Evolutionary conservation across 1,140 invertebrate species (phyloP).

Genomic region (Pteromalus puparum): DNA sequence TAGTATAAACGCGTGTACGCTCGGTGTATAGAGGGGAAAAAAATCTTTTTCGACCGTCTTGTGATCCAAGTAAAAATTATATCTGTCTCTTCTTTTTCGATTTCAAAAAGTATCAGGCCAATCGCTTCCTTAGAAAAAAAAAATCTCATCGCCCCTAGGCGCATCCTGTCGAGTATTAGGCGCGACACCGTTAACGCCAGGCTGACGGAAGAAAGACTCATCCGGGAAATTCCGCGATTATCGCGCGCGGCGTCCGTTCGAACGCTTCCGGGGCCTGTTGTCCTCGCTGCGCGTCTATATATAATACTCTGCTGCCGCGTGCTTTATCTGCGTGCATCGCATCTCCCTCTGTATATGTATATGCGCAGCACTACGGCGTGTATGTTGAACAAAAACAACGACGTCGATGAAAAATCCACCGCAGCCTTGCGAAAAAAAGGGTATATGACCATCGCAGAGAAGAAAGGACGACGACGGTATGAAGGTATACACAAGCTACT

Average conservation of each 20-base stretch:
- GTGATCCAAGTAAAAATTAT: too few species aligned
- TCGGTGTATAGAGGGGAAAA: too few species aligned
- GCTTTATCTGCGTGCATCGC: slow-evolving; percentile 37
- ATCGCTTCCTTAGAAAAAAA: too few species aligned
- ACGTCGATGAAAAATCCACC: neutral
- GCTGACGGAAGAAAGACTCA: too few species aligned
- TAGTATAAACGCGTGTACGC: too few species aligned
- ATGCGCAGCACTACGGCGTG: neutral
- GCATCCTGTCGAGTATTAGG: too few species aligned
- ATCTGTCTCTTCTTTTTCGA: too few species aligned
- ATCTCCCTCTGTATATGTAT: too few species aligned
- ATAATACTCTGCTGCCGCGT: neutral
- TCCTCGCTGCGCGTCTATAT: neutral
- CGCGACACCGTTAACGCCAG: too few species aligned
- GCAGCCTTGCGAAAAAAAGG: neutral
- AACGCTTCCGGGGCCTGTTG: neutral
- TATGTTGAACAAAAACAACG: neutral
- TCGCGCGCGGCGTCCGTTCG: slow-evolving; percentile 21
- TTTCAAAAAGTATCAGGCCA: too few species aligned
- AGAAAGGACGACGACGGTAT: neutral
- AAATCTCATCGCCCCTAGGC: too few species aligned
- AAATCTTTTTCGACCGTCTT: too few species aligned
- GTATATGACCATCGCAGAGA: neutral
- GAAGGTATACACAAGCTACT: neutral
- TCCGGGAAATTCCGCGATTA: slow-evolving; percentile 18